Base-by-base conservation (phyloP, 1,140 invertebrate genomes). In the Sycophaga agraensis region DNA sequence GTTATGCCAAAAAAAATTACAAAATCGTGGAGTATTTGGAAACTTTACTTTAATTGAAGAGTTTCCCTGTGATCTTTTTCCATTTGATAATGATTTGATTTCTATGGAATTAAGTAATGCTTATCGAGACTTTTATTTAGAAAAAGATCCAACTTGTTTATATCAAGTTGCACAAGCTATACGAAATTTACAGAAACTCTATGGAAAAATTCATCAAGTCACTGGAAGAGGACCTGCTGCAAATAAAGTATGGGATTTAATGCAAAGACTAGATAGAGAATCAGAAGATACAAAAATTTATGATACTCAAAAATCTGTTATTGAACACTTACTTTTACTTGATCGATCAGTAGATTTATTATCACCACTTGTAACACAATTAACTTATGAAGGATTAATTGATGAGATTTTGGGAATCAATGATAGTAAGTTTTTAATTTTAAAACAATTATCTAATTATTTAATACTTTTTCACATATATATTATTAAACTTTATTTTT, bases 371-470 rank as follows among this genome's bases (percentile, higher is more conserved):
- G 87, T 93, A 1, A 97, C 94, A 0, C 97, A 99, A 71, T 84
- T 98, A 16, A 99, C 96, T 0, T 99, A 99, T 75, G 96, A 99
- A 82, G 97, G 96, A 16, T 82, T 99, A 11, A 94, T 99, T 68
- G 97, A 97, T 83, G 92, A 94, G 82, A 86, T 93, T 65, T 95
- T 90, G 81, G 86, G 86, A 28, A 89, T 92, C 45, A 83, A 84
- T 71, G 86, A 86, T 66, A 88, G 88, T 89, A 78, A 83, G 72
- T 70, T 61, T 63, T 5, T 19, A 19, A 22, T 26, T 31, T 31
- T 31, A 11, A 31, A 31, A 6, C 4, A 31, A 31, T 31, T 31
- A n/a, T 21, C 3, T 37, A 35, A 2, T 21, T 21, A 37, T 14
- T 21, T 49, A 5, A 46, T 26, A 24, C 5, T 2, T 48, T 14